Conservation (phyloP, 2,113 vertebrate species). For the Vulpes lagopus region DNA sequence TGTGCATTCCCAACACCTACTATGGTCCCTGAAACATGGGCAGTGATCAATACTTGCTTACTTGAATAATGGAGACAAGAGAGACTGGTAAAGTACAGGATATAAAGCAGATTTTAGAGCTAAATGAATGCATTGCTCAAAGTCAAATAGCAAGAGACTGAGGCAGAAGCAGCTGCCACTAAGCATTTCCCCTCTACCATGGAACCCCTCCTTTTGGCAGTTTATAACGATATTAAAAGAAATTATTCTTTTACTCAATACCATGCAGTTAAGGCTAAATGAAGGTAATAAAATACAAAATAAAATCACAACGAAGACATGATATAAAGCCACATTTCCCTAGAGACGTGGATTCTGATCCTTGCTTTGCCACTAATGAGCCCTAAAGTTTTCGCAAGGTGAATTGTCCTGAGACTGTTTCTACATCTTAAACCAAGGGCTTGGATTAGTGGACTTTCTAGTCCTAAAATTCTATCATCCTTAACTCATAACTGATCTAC, state of each 20-base stretch:
- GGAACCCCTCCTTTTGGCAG: not conserved
- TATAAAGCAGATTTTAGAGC: not conserved
- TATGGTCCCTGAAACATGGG: not conserved
- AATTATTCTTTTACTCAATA: slow-evolving; percentile 1
- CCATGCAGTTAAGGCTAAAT: slow-evolving; percentile 26
- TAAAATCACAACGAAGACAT: slow-evolving; percentile 9
- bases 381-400: slow-evolving; percentile 18
- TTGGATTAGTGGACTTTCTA: not conserved
- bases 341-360: not conserved
- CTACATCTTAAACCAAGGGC: not conserved
- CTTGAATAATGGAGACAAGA: not conserved
- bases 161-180: not conserved
- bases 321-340: not conserved
- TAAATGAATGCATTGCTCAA: not conserved
- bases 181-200: not conserved
- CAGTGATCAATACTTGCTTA: not conserved
- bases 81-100: not conserved
- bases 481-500: not conserved
- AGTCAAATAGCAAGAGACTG: not conserved
- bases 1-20: not conserved
- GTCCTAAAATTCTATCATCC: not conserved
- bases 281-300: slow-evolving; percentile 48
- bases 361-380: not conserved
- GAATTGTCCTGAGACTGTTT: not conserved
- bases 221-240: slow-evolving; percentile 18